A percentile compares a stretch with the other conserved stretches of the same genome.
Evolutionary conservation across 1,140 invertebrate species (phyloP).

Genomic region (Lordiphosa mommai): DNA sequence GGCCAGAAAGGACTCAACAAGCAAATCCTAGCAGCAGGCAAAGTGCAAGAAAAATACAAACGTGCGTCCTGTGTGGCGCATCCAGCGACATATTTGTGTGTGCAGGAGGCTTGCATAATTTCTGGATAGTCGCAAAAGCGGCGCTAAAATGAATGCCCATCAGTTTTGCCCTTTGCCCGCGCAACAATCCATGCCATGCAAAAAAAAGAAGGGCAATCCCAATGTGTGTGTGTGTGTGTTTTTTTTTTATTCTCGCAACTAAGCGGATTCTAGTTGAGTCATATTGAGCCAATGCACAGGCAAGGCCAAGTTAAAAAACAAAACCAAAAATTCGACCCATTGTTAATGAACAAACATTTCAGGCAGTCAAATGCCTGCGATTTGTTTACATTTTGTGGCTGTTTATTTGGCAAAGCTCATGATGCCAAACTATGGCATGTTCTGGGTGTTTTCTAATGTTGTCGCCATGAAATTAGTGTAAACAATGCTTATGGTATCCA

Average conservation of each 20-base stretch:
- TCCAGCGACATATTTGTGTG: constrained; percentile 38
- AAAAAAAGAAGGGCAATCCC: neutral
- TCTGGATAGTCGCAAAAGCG: constrained; percentile 24
- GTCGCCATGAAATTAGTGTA: neutral
- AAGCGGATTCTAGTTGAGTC: constrained; percentile 53
- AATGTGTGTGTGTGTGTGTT: neutral
- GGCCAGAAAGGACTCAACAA: constrained; percentile 26
- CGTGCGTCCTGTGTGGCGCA: constrained; percentile 23
- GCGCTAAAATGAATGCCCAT: constrained; percentile 14
- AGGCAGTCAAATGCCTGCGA: neutral
- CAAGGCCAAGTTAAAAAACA: constrained; percentile 3
- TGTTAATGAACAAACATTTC: constrained; percentile 20
- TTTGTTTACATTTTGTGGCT: no score
- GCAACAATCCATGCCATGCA: neutral
- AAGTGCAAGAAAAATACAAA: constrained; percentile 66
- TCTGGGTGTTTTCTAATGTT: no score
- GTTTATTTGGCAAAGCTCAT: no score
- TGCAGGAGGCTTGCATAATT: constrained; percentile 47
- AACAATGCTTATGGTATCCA: constrained; percentile 6
- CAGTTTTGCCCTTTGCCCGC: neutral
- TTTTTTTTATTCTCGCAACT: constrained; percentile 9
- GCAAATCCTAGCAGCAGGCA: constrained; percentile 29
- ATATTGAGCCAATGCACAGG: constrained; percentile 16
- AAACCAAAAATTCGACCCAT: constrained; percentile 5
- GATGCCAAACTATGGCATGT: no score